Conservation (phyloP, 2,113 vertebrate genomes). For the Theristicus caerulescens region DNA sequence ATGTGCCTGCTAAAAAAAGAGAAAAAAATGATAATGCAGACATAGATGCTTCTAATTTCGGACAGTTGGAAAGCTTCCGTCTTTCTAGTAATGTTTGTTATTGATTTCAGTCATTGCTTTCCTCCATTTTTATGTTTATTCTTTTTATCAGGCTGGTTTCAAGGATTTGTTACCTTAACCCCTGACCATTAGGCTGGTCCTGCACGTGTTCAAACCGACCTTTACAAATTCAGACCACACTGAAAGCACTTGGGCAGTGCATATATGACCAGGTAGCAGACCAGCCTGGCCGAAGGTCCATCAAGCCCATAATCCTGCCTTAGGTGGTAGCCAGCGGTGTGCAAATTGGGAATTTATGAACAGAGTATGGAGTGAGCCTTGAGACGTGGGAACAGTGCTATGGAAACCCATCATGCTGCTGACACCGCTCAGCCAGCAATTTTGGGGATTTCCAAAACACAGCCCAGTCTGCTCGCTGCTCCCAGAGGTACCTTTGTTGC, state of each 20-base stretch:
- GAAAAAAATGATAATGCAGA: neutral
- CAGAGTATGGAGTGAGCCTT: neutral
- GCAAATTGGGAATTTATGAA: neutral
- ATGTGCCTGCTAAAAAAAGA: neutral
- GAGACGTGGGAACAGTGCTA: neutral
- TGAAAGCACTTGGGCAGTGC: neutral
- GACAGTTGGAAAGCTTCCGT: neutral
- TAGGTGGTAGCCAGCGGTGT: neutral
- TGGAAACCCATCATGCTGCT: neutral
- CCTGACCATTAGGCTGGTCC: neutral
- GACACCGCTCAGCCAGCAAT: neutral
- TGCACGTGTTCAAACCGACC: neutral
- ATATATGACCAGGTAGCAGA: neutral
- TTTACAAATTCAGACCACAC: neutral
- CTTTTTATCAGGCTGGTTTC: constrained; percentile 4
- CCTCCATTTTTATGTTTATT: neutral
- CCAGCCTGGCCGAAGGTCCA: neutral
- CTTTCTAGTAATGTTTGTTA: neutral
- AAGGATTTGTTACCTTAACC: constrained; percentile 17
- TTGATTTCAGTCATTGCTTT: neutral
- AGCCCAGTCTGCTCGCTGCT: neutral
- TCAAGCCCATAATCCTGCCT: neutral
- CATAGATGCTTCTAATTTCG: neutral
- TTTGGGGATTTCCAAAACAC: neutral
- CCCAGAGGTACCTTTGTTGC: neutral